These are phyloP conservation scores for Alfaro cultratus DNA, from an alignment of 2,797 vertebrate species.

Conservation along the genomic window DNA sequence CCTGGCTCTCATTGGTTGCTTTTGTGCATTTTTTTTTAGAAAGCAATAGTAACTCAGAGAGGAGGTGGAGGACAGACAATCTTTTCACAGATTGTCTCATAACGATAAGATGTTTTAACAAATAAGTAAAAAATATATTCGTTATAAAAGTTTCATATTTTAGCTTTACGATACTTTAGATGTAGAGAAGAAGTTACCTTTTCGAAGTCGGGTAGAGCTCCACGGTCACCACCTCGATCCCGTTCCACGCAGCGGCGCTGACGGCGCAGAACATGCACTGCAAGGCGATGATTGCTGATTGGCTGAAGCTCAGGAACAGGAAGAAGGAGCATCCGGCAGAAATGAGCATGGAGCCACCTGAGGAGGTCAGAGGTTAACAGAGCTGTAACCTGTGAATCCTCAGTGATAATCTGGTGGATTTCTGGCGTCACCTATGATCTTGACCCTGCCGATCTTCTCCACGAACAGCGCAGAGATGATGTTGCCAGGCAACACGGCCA, in stretches of 20 bases:
- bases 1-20: too few relatives aligned
- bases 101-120: too few relatives aligned
- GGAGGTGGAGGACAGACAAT: too few relatives aligned
- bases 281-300: slow-evolving; percentile 92
- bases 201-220: slow-evolving; percentile 94
- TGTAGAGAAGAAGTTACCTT: slow-evolving; percentile 76
- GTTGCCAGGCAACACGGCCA: slow-evolving; percentile 94
- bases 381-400: not conserved
- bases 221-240: slow-evolving; percentile 94
- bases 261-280: slow-evolving; percentile 96
- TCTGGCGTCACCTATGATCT: slow-evolving; percentile 88
- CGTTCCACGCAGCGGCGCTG: slow-evolving; percentile 95
- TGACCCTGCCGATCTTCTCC: slow-evolving; percentile 94
- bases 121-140: too few relatives aligned
- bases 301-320: slow-evolving; percentile 92
- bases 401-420: not conserved
- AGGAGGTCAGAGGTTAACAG: slow-evolving; percentile 25
- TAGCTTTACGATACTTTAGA: too few relatives aligned
- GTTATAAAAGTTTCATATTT: too few relatives aligned
- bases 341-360: slow-evolving; percentile 92
- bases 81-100: too few relatives aligned
- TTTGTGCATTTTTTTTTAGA: too few relatives aligned
- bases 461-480: slow-evolving; percentile 96
- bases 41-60: too few relatives aligned
- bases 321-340: slow-evolving; percentile 93